Percentiles rank a stretch among this genome's conserved stretches.
Evolutionary conservation across 2,888 invertebrate genomes (phyloP).

Genomic region (Eristalis tenax): DNA sequence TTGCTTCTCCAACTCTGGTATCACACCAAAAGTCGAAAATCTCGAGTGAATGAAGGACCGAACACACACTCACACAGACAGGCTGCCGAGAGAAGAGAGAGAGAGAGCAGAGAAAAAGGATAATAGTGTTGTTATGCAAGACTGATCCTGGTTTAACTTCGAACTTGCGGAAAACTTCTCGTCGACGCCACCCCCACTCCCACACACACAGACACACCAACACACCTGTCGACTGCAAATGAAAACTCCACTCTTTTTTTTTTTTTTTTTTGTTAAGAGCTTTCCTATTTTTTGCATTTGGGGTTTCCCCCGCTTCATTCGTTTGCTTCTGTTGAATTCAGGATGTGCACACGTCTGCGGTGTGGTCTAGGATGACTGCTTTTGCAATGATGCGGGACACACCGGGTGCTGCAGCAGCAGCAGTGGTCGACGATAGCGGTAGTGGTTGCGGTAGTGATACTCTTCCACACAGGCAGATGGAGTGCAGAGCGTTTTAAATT

Average conservation of each 20-base stretch:
- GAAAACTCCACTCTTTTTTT: conserved; percentile 46
- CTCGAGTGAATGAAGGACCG: conserved; percentile 43
- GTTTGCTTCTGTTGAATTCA: conserved; percentile 52
- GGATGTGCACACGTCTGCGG: conserved; percentile 72
- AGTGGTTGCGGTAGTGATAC: not conserved
- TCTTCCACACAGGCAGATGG: not conserved
- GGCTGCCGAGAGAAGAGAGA: not conserved
- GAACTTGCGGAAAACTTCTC: conserved; percentile 69
- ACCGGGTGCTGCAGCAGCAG: not conserved
- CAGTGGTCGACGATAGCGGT: not conserved
- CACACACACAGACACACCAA: not conserved
- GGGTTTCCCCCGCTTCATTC: conserved; percentile 40
- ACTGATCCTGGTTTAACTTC: conserved; percentile 71
- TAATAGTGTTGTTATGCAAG: conserved; percentile 72
- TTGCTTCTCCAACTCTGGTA: conserved; percentile 21
- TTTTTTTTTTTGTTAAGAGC: conserved; percentile 23
- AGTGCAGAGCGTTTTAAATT: conserved; percentile 58
- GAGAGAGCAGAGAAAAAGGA: conserved; percentile 24
- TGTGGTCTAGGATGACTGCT: conserved; percentile 63
- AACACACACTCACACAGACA: conserved; percentile 11
- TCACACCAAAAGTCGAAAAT: conserved; percentile 70
- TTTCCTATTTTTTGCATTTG: conserved; percentile 65
- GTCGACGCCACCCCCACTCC: conserved; percentile 31
- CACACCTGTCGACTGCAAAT: conserved; percentile 51
- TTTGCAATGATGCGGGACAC: conserved; percentile 22